Evolutionary conservation across 2,797 vertebrate genomes (phyloP), one percentile per base, ranked within the genome.

Genomic region (Microtus obscurus): DNA sequence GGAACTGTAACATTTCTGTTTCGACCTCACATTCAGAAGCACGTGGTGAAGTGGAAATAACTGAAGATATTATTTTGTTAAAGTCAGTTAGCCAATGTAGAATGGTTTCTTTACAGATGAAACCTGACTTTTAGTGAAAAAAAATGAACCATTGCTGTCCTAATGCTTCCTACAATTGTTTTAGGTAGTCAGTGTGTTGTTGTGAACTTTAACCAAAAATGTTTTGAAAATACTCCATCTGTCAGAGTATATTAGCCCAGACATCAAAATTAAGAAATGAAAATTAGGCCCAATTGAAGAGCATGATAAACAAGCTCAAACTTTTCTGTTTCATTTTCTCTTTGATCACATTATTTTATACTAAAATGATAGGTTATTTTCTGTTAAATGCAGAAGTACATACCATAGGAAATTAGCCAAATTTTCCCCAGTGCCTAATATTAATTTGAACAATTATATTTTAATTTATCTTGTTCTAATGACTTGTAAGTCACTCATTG

Each of bases 181-280:
- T 93, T 87, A 40, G 69, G 85, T 77, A 94, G 48, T 80, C 91
- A 61, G 17, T n/a, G 37, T 95, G 97, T 97, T 96, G 77, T 48
- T 95, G 40, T 83, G 91, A 97, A 89, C 1, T 93, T 73, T 97
- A 61, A 96, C 65, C 95, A 53, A 87, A n/a, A 27, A 92, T 87
- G 27, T 45, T 97, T 97, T 97, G 85, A 91, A 65, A 85, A 94
- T 95, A 77, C 83, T 94, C 92, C 73, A 27, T 90, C 69, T 96
- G 88, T n/a, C 91, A 91, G 19, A 56, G 2, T 45, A 11, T 56
- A 21, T 96, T 94, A 94, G 73, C 8, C 16, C 11, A 31, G 89
- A 21, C 74, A 93, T 73, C 56, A 89, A 83, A 90, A 91, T 74
- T 77, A 86, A 94, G 37, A 16, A 23, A 83, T 73, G 51, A 92